Evolutionary conservation across 2,888 invertebrate species (phyloP).

Genomic region (Acrobeloides nanus): DNA sequence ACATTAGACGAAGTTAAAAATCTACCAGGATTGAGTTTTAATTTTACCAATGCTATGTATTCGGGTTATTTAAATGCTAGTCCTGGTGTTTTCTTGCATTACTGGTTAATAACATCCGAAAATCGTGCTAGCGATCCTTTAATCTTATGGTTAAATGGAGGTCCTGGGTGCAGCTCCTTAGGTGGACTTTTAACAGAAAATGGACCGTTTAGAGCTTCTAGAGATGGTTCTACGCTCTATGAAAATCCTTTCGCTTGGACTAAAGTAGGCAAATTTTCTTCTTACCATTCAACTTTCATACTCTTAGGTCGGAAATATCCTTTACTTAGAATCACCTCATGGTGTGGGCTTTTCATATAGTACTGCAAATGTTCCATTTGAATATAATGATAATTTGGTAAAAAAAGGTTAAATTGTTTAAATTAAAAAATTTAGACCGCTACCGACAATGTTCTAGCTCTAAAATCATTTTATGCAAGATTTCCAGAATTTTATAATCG

Average conservation of each 20-base stretch:
- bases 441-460: constrained; percentile 56
- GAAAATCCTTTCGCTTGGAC: constrained; percentile 53
- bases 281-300: too few relatives aligned
- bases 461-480: constrained; percentile 56
- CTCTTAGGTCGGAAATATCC: constrained; percentile 56
- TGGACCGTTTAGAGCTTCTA: constrained; percentile 55
- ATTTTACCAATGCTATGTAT: constrained; percentile 53
- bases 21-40: constrained; percentile 31
- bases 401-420: neutral
- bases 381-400: neutral
- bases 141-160: constrained; percentile 51
- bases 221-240: constrained; percentile 43
- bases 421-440: constrained; percentile 53
- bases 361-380: neutral
- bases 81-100: constrained; percentile 54
- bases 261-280: constrained; percentile 56
- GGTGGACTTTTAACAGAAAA: constrained; percentile 56
- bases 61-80: constrained; percentile 54
- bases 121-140: constrained; percentile 54
- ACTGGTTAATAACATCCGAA: constrained; percentile 51
- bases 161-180: constrained; percentile 57
- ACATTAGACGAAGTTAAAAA: constrained; percentile 24
- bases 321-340: constrained; percentile 59
- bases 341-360: constrained; percentile 58
- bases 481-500: constrained; percentile 56